These are phyloP conservation scores for Ptilodon capucinus DNA, from an alignment of 2,888 invertebrate genomes.

Conservation along the genomic window DNA sequence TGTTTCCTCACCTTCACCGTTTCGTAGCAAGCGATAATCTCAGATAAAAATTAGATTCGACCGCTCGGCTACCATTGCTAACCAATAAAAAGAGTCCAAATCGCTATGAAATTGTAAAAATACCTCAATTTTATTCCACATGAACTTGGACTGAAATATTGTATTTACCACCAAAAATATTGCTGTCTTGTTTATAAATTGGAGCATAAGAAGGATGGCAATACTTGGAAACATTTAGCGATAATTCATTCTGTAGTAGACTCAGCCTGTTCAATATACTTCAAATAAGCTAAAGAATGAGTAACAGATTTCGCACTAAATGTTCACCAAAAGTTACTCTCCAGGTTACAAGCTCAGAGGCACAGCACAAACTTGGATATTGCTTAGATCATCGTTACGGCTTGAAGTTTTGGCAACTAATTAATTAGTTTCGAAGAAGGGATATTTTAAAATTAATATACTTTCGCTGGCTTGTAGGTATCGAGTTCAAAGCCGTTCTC, in stretches of 20 bases:
- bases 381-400: constrained; percentile 61
- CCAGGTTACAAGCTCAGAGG: constrained; percentile 32
- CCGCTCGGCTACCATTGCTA: too few species aligned
- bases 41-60: too few species aligned
- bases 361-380: constrained; percentile 48
- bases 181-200: too few species aligned
- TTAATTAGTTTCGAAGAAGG: constrained; percentile 54
- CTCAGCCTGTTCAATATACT: neutral
- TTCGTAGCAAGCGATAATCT: too few species aligned
- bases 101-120: too few species aligned
- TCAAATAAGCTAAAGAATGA: constrained; percentile 10
- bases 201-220: too few species aligned
- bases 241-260: neutral
- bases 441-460: constrained; percentile 54
- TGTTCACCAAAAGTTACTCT: constrained; percentile 28
- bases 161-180: too few species aligned
- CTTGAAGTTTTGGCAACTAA: constrained; percentile 57
- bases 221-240: neutral
- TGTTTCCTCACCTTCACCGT: too few species aligned
- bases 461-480: constrained; percentile 41
- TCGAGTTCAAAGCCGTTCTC: constrained; percentile 30
- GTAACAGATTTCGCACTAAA: constrained; percentile 29
- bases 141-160: too few species aligned
- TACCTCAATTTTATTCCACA: too few species aligned
- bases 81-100: too few species aligned